phyloP scores from a whole-genome alignment of 2,888 invertebrate species.

The Chrysotoxum bicinctum region DNA sequence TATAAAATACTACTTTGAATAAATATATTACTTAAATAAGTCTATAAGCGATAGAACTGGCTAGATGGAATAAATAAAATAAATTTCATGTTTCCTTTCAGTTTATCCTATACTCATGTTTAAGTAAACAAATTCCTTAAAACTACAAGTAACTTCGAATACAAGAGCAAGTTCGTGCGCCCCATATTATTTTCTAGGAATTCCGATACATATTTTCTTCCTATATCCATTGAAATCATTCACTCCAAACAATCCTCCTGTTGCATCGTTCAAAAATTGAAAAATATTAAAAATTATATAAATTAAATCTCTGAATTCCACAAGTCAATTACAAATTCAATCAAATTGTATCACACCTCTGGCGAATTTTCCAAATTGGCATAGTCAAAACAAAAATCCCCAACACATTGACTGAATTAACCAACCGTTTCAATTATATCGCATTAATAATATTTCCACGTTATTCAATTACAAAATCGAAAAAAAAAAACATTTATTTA shows the following conservation, averaged over 20 bases:
- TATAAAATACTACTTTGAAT: too few species aligned
- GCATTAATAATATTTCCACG: constrained; percentile 59
- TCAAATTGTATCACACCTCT: background rate
- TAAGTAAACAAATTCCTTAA: too few species aligned
- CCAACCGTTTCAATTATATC: constrained; percentile 44
- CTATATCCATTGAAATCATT: background rate
- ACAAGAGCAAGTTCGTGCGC: too few species aligned
- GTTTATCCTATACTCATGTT: too few species aligned
- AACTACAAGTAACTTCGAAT: too few species aligned
- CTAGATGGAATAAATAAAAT: too few species aligned
- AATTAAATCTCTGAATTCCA: background rate
- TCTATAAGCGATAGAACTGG: too few species aligned
- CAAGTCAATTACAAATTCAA: background rate
- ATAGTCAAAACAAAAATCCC: background rate
- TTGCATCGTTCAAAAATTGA: background rate
- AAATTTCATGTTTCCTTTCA: too few species aligned
- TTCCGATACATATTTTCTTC: too few species aligned
- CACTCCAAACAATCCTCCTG: background rate
- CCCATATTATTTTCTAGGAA: too few species aligned
- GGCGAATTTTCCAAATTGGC: background rate
- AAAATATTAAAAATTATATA: background rate
- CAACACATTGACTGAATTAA: background rate
- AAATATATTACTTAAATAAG: too few species aligned
- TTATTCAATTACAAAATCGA: constrained; percentile 62
- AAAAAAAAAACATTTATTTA: constrained; percentile 45